Base-by-base conservation (phyloP, 2,888 invertebrate species). In the Myathropa florea region DNA sequence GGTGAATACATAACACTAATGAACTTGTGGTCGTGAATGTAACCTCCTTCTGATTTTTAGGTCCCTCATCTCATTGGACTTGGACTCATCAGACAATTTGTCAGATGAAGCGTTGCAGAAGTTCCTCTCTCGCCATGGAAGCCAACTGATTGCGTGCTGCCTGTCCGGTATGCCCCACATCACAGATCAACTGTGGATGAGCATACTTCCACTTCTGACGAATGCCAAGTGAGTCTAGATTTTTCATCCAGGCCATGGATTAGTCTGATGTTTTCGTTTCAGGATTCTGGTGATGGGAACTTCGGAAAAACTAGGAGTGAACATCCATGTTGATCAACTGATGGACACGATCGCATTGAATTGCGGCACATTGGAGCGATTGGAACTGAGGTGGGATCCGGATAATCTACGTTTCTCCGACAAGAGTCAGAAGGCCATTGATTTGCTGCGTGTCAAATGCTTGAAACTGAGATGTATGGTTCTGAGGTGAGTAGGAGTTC, bases 371-470 rank as follows among this genome's bases (percentile, higher is more conserved):
- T 92, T 99, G 90, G 98, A 98, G 92, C 95, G 99, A 0, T 93
- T 99, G 75, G 99, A 99, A 92, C 94, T 99, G 28, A 96, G 94
- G 89, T 99, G 99, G 99, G 99, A 99, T 93, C 99, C 99, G 0
- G 99, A 99, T 90, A 99, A 99, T 91, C 94, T 99, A 46, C 95
- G 99, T 71, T 99, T 99, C 93, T 99, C 99, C 53, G 99, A 99
- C 93, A 99, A 99, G 93, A 99, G 99, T 91, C 99, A 99, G 93
- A 99, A 99, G 93, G 99, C 99, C 59, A 99, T 99, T 89, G 99
- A 99, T 93, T 97, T 98, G 64, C 94, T 99, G 85, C 96, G 99
- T 61, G 97, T 99, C 59, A 98, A 98, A 91, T 99, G 99, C 90
- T 94, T 98, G 0, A 97, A 98, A 91, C 94, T 99, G 67, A 96